A percentile compares a stretch with the other conserved stretches of the same genome.
Evolutionary conservation across 2,797 vertebrate genomes (phyloP).

Genomic region (Acanthis flammea): DNA sequence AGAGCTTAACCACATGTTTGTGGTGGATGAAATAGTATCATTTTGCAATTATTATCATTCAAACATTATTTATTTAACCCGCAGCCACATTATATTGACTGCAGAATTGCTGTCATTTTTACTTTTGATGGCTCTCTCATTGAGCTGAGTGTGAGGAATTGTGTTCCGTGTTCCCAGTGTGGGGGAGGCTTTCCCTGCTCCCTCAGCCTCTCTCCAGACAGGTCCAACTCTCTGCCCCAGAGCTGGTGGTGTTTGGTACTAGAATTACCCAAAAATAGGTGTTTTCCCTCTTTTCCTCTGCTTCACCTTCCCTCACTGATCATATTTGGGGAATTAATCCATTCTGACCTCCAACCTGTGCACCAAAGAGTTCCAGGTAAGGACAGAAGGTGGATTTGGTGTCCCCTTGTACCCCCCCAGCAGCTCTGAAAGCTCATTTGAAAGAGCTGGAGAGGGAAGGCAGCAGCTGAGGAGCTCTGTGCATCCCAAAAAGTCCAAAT

Average conservation of each 20-base stretch:
- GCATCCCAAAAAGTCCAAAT: background rate
- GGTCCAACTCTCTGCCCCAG: background rate
- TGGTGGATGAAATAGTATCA: constrained; percentile 54
- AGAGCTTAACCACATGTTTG: constrained; percentile 67
- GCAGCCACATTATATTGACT: constrained; percentile 64
- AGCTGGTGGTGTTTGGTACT: background rate
- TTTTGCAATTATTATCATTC: constrained; percentile 68
- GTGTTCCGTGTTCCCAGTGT: background rate
- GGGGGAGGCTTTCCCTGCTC: background rate
- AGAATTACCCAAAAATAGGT: background rate
- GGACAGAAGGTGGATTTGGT: background rate
- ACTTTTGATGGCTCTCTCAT: constrained; percentile 47
- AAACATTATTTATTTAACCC: constrained; percentile 68
- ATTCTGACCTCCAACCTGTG: fast-evolving
- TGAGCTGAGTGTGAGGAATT: constrained; percentile 11
- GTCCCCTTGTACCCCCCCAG: no score
- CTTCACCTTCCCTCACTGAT: background rate
- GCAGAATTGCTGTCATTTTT: constrained; percentile 69
- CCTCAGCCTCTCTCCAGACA: background rate
- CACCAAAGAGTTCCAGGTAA: background rate
- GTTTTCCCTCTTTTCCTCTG: background rate
- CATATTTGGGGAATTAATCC: background rate
- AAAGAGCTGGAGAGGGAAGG: background rate
- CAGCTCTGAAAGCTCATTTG: background rate
- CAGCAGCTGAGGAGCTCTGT: background rate